These are phyloP conservation scores for Agrypnia vestita DNA, from an alignment of 1,140 invertebrate species.

Conservation along the genomic window DNA sequence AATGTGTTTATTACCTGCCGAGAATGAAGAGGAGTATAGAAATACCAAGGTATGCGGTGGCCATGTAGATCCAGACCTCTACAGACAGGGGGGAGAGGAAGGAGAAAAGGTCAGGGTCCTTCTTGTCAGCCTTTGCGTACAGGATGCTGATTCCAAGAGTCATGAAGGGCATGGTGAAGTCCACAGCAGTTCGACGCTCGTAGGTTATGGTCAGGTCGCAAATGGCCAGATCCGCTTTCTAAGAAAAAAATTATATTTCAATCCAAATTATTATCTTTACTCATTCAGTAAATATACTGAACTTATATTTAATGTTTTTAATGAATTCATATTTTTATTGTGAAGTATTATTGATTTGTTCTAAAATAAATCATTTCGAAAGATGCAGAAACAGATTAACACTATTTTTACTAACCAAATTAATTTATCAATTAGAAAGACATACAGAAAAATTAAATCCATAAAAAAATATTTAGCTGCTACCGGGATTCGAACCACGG, in stretches of 20 bases:
- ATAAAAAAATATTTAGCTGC: too few species aligned
- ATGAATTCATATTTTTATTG: too few species aligned
- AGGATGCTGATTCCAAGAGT: slow-evolving; percentile 88
- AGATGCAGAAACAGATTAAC: too few species aligned
- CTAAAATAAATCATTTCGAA: too few species aligned
- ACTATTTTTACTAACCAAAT: too few species aligned
- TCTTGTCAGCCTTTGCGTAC: slow-evolving; percentile 81
- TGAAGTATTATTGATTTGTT: too few species aligned
- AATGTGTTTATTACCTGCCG: slow-evolving; percentile 77
- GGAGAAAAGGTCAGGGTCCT: slow-evolving; percentile 85
- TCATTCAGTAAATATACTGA: too few species aligned
- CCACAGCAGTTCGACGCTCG: slow-evolving; percentile 86
- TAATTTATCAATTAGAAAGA: too few species aligned
- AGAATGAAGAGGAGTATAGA: slow-evolving; percentile 89
- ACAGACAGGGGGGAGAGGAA: slow-evolving; percentile 91
- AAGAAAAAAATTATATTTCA: slow-evolving; percentile 31
- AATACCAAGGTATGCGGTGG: slow-evolving; percentile 89
- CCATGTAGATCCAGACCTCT: slow-evolving; percentile 95
- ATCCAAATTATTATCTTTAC: too few species aligned
- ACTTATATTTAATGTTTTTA: too few species aligned
- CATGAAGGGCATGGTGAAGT: slow-evolving; percentile 93
- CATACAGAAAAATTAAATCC: too few species aligned
- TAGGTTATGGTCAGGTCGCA: slow-evolving; percentile 95
- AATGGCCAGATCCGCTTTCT: slow-evolving; percentile 93
- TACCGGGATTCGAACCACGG: too few species aligned